Evolutionary conservation across 2,888 invertebrate species (phyloP), one percentile per base, ranked within the genome.

Genomic region (Xylophagus ater): DNA sequence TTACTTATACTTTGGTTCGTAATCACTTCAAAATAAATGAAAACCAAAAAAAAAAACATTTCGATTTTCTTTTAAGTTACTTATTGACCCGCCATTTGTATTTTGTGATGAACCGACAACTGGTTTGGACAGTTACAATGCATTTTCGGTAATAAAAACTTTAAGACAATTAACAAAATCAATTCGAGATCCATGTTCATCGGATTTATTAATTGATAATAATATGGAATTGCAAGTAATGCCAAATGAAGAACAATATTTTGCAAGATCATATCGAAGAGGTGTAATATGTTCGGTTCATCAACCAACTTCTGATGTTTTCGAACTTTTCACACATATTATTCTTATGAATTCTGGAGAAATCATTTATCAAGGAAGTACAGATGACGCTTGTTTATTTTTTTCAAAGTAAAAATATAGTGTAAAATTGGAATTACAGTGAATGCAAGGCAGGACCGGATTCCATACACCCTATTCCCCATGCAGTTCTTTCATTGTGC

Each of bases 61-160:
- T n/a, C n/a, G 25, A 17, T 30, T 19, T 33, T 43, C 23, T 40
- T 42, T 47, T 14, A 59, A 86, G 85, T 70, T 90, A 8, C 68
- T 93, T 37, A 88, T 83, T 37, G 86, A 93, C 57, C 93, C 93
- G 1, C 78, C 81, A 3, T 73, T 94, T 40, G 64, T 94, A 36
- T 92, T 93, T 65, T 90, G 90, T 59, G 93, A 94, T 56, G 94
- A 94, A 58, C 90, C 90, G 0, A 93, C 92, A 0, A 88, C 89
- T 0, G 90, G 93, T 0, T 63, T 94, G 37, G 94, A 94, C 62
- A 88, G 89, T 50, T 92, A 76, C 62, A 87, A 81, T 56, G 90
- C 94, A 0, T 77, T 78, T 46, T 75, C 78, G 12, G 84, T 93
- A 1, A 76, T 89, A 8, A 73, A 76, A 45, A 76, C 80, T 0